These are phyloP conservation scores for Heliconius cydno DNA, from an alignment of 2,888 invertebrate genomes.

Conservation along the genomic window DNA sequence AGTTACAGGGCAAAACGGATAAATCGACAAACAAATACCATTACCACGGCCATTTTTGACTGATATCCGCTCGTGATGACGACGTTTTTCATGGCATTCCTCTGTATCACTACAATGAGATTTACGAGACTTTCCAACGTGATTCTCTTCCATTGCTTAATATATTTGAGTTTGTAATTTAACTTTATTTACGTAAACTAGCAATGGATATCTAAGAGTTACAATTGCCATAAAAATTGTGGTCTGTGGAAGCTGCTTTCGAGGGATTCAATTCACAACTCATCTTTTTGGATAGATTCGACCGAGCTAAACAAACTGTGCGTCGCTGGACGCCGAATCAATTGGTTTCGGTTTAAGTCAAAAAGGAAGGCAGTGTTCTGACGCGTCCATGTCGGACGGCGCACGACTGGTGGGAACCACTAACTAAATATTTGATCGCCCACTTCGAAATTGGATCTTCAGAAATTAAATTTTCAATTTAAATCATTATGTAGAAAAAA, in stretches of 20 bases:
- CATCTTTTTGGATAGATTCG: constrained; percentile 75
- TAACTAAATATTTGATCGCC: constrained; percentile 42
- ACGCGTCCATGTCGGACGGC: constrained; percentile 46
- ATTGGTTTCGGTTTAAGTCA: constrained; percentile 66
- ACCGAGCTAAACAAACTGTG: constrained; percentile 77
- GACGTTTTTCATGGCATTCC: constrained; percentile 69
- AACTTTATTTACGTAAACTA: neutral
- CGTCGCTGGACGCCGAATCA: constrained; percentile 68
- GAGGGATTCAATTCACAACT: constrained; percentile 75
- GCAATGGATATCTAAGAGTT: constrained; percentile 52
- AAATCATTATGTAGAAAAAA: constrained; percentile 16
- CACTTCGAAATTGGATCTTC: constrained; percentile 44
- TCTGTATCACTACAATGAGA: constrained; percentile 38
- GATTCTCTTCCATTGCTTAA: constrained; percentile 52
- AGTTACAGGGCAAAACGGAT: constrained; percentile 81
- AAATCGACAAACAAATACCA: constrained; percentile 81
- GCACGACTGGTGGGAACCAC: constrained; percentile 56
- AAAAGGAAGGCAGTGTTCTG: constrained; percentile 56
- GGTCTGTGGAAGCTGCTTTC: constrained; percentile 43
- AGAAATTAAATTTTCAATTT: constrained; percentile 40
- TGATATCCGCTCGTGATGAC: constrained; percentile 78
- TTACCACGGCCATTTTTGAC: constrained; percentile 80
- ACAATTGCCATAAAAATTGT: constrained; percentile 19
- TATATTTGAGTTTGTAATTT: constrained; percentile 7
- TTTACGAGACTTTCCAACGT: constrained; percentile 14